Conservation (phyloP, 2,888 invertebrate genomes). For the Calameuta idolon region DNA sequence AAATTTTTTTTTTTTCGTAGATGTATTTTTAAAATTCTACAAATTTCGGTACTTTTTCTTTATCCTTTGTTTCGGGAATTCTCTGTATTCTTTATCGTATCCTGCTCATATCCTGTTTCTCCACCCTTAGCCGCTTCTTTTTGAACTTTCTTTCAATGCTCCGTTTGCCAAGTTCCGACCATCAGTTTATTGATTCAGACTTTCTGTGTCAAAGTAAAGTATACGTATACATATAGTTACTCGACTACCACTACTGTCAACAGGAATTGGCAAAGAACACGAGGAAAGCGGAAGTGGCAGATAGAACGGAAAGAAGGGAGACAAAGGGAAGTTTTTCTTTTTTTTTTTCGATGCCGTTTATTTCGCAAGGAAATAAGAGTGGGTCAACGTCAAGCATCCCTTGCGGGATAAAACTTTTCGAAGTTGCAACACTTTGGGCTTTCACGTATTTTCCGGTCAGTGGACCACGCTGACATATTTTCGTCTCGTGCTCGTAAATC, state of each 20-base stretch:
- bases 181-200: background rate
- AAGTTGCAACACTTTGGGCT: background rate
- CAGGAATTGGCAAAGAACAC: background rate
- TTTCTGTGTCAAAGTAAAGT: background rate
- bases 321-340: background rate
- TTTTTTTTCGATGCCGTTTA: background rate
- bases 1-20: background rate
- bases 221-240: background rate
- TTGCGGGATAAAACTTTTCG: background rate
- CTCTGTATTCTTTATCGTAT: background rate
- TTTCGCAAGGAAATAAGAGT: background rate
- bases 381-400: background rate
- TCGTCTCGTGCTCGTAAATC: slow-evolving; percentile 19
- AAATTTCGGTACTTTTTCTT: background rate
- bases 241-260: background rate
- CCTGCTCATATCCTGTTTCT: background rate
- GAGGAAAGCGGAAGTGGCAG: background rate
- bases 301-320: background rate
- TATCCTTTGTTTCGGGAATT: background rate
- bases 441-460: slow-evolving; percentile 17
- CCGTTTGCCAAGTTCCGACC: background rate
- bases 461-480: slow-evolving; percentile 18
- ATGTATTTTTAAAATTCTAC: background rate
- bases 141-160: background rate
- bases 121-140: background rate